phyloP scores from a whole-genome alignment of 2,888 invertebrate species.

The Zele albiditarsus region DNA sequence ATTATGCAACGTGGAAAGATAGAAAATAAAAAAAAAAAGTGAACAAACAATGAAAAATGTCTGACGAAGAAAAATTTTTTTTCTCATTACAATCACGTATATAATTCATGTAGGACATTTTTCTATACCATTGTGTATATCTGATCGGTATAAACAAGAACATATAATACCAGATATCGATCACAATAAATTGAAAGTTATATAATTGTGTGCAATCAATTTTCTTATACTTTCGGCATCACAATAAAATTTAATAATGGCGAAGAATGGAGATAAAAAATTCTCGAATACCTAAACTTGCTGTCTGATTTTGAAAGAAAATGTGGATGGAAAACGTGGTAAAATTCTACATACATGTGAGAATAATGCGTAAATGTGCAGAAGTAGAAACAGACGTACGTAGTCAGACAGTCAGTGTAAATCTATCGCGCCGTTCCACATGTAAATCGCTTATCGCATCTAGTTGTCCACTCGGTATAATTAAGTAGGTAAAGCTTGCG shows the following conservation, averaged over 20 bases:
- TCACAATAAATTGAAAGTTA: background rate
- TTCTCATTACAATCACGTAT: background rate
- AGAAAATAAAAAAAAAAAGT: conserved; percentile 23
- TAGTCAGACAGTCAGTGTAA: conserved; percentile 58
- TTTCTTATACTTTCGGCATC: background rate
- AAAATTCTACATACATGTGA: background rate
- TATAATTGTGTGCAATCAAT: background rate
- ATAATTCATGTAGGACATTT: too few relatives aligned
- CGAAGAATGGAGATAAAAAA: background rate
- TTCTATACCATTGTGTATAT: too few relatives aligned
- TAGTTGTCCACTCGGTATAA: conserved; percentile 70
- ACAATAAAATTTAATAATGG: background rate
- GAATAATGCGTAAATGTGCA: background rate
- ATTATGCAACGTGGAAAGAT: background rate
- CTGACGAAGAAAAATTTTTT: background rate
- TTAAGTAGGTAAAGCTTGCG: conserved; percentile 62
- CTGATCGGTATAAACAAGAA: background rate
- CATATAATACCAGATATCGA: background rate
- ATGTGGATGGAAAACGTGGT: too few relatives aligned
- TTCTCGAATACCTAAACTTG: background rate
- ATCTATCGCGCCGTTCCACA: conserved; percentile 68
- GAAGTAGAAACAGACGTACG: conserved; percentile 27
- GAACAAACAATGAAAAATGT: background rate
- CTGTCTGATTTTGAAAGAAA: too few relatives aligned
- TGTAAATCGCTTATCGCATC: conserved; percentile 72